Base-by-base conservation (phyloP, 2,113 vertebrate species). In the Notiomystis cincta region DNA sequence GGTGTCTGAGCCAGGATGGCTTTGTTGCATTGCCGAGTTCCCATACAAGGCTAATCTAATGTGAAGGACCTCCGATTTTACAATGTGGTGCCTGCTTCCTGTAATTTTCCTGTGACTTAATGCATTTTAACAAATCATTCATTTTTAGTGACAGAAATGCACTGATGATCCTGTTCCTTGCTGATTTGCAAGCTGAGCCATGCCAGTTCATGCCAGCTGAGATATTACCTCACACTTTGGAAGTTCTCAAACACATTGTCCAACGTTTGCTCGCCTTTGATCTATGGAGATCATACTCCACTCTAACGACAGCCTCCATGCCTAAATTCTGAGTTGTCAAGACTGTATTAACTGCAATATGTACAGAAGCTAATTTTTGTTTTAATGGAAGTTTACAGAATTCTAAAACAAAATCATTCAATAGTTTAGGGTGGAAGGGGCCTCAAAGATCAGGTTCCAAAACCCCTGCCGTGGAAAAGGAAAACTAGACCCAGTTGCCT, bases 41-140 rank as follows among this genome's bases (percentile, higher is more conserved):
- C 33, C 31, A 57, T 35, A 66, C 11, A 81, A 77, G 33, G 35
- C 20, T 83, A 89, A 84, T 67, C 40, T 47, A 75, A 60, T 44
- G 38, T 13, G 40, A 89, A 93, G 28, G 44, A 87, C 22, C 40
- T 84, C 47, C 64, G 19, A 84, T 82, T 84, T 89, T 47, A 16
- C 21, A 50, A 2, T 33, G 33, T 45, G 47, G 21, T 54, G 16
- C 10, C 75, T 56, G 33, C 16, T 65, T 51, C 30, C n/a, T 67
- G 35, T 56, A 0, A 60, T 84, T 82, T 71, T 69, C 37, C 24
- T 78, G 23, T 57, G 62, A 73, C 15, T 93, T 79, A 44, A 48
- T 48, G 33, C 44, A 67, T 91, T 96, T 84, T 84, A 90, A 86
- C 69, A 76, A 71, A 79, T 54, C 13, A 53, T 47, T 22, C 20